phyloP scores from a whole-genome alignment of 2,888 invertebrate species.

The Oxycera nigricornis region DNA sequence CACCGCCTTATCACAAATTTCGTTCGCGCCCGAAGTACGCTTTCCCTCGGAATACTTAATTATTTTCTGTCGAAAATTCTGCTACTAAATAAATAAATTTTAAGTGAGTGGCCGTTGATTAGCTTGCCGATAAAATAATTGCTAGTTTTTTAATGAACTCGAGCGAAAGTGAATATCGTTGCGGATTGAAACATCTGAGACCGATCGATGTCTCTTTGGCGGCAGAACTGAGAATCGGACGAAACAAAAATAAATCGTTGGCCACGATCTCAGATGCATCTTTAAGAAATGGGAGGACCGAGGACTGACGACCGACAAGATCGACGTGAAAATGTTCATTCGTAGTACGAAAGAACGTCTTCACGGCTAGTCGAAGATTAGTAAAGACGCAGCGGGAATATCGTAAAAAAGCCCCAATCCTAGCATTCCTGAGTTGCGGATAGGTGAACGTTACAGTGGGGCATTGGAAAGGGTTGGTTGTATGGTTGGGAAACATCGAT shows the following conservation, averaged over 20 bases:
- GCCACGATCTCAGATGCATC: background rate
- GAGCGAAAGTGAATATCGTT: background rate
- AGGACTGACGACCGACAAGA: conserved; percentile 7
- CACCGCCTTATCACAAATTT: background rate
- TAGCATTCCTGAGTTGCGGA: too few species aligned
- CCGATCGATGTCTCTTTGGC: conserved; percentile 51
- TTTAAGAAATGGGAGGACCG: conserved; percentile 22
- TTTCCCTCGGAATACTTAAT: background rate
- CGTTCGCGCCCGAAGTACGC: background rate
- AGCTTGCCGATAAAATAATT: background rate
- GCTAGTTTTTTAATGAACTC: background rate
- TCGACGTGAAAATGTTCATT: conserved; percentile 31
- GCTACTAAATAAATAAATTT: background rate
- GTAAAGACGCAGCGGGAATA: too few species aligned
- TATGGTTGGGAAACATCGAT: background rate
- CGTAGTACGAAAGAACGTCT: too few species aligned
- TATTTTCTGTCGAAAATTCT: background rate
- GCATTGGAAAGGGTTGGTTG: background rate
- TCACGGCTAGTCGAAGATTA: too few species aligned
- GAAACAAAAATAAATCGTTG: conserved; percentile 42
- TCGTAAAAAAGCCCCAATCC: too few species aligned
- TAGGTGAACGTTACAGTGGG: too few species aligned
- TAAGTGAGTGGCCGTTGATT: background rate
- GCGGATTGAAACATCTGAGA: conserved; percentile 41
- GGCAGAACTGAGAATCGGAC: conserved; percentile 49